A percentile compares a stretch with the other conserved stretches of the same genome.
These are phyloP conservation scores for Scyliorhinus canicula DNA, from an alignment of 2,797 vertebrate species.

Conservation along the genomic window DNA sequence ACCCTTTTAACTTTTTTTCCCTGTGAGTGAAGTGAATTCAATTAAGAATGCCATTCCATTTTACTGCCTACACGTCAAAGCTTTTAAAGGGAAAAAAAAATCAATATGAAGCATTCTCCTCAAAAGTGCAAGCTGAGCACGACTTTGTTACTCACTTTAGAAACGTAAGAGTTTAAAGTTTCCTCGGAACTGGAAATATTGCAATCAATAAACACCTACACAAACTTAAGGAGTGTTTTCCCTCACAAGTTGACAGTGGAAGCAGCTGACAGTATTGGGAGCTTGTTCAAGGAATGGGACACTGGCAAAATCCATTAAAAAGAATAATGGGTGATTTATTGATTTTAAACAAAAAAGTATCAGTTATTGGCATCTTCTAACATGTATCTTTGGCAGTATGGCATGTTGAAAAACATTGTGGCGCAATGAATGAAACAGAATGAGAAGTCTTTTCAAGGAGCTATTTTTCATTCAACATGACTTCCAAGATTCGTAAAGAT, in stretches of 20 bases:
- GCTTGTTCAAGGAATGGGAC: neutral
- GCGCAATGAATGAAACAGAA: neutral
- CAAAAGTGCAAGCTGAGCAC: neutral
- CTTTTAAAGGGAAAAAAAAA: constrained; percentile 36
- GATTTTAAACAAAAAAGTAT: neutral
- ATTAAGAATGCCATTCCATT: constrained; percentile 2
- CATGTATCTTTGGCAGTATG: neutral
- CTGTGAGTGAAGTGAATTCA: constrained; percentile 24
- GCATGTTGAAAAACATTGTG: neutral
- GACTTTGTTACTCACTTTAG: neutral
- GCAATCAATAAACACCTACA: neutral
- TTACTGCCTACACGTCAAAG: neutral
- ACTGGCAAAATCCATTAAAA: neutral
- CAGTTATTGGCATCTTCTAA: neutral
- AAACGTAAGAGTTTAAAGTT: neutral
- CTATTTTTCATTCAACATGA: neutral
- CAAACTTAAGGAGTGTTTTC: neutral
- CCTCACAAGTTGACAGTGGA: neutral
- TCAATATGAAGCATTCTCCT: constrained; percentile 9
- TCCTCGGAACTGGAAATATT: neutral
- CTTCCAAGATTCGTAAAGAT: neutral
- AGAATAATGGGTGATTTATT: neutral
- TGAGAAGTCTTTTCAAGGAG: too few relatives aligned
- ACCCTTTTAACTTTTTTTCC: constrained; percentile 35
- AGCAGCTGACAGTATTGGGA: neutral